These are phyloP conservation scores for Apodemus speciosus DNA, from an alignment of 2,113 vertebrate species.

Conservation along the genomic window DNA sequence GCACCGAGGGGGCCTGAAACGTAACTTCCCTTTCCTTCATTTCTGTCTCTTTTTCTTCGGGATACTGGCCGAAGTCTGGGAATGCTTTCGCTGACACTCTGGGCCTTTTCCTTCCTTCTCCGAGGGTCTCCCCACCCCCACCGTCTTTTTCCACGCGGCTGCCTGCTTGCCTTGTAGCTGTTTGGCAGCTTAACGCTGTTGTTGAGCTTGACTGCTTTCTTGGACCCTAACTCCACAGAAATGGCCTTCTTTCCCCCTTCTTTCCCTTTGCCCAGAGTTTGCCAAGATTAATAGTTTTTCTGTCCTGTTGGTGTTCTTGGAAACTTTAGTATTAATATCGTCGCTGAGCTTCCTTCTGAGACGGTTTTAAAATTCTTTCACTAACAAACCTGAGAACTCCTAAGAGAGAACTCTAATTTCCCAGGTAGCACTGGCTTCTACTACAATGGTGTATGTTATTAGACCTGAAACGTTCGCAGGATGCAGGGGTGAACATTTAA, in stretches of 20 bases:
- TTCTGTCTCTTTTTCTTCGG: neutral
- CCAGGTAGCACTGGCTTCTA: neutral
- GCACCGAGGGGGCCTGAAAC: neutral
- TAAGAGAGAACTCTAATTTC: neutral
- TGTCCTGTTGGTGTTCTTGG: neutral
- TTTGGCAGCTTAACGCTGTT: neutral
- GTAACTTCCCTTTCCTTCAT: neutral
- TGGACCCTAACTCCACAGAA: neutral
- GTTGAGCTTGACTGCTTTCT: neutral
- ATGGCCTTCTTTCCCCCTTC: neutral
- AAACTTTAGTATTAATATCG: too few relatives aligned
- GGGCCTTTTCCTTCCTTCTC: neutral
- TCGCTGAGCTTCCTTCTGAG: neutral
- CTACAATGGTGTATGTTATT: neutral
- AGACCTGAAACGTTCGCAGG: neutral
- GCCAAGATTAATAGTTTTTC: neutral
- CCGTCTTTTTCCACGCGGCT: neutral
- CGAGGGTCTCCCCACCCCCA: neutral
- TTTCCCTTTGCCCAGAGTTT: neutral
- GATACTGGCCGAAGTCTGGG: neutral
- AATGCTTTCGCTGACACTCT: neutral
- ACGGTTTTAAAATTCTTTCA: neutral
- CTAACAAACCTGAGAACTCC: neutral
- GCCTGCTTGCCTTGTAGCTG: neutral
- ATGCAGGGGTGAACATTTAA: neutral